Evolutionary conservation across 2,888 invertebrate species (phyloP).

Genomic region (Perizoma affinitatum): DNA sequence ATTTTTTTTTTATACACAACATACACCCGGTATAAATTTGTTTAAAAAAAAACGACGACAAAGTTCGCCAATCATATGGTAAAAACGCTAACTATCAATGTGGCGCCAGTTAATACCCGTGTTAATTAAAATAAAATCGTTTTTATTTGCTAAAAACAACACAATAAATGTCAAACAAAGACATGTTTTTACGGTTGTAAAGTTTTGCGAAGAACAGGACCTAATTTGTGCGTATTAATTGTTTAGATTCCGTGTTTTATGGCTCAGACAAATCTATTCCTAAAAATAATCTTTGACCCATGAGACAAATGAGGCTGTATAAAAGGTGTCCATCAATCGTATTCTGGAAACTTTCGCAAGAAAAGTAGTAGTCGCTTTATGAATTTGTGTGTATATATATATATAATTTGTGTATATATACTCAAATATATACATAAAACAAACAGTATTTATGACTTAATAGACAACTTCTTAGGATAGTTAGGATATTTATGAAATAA

Average conservation of each 20-base stretch:
- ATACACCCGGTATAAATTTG: slow-evolving; percentile 1
- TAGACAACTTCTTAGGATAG: too few species aligned
- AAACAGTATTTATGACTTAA: too few species aligned
- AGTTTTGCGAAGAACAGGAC: slow-evolving; percentile 29
- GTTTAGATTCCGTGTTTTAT: background rate
- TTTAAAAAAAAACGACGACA: slow-evolving; percentile 12
- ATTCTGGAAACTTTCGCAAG: background rate
- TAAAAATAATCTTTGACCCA: background rate
- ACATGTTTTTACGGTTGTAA: slow-evolving; percentile 36
- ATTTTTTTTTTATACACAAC: too few species aligned
- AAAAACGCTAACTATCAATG: slow-evolving; percentile 26
- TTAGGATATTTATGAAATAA: too few species aligned
- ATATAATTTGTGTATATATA: too few species aligned
- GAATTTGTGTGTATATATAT: too few species aligned
- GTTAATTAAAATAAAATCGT: slow-evolving; percentile 31
- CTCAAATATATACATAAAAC: too few species aligned
- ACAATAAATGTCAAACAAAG: slow-evolving; percentile 28
- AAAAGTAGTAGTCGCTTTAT: background rate
- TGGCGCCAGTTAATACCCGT: slow-evolving; percentile 30
- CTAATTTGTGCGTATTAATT: slow-evolving; percentile 34
- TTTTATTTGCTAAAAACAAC: slow-evolving; percentile 21
- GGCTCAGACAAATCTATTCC: background rate
- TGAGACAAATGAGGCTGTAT: background rate
- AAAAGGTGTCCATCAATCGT: background rate
- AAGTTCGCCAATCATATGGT: slow-evolving; percentile 18